Conservation (phyloP, 2,888 invertebrate genomes). For the Hymenopus coronatus region DNA sequence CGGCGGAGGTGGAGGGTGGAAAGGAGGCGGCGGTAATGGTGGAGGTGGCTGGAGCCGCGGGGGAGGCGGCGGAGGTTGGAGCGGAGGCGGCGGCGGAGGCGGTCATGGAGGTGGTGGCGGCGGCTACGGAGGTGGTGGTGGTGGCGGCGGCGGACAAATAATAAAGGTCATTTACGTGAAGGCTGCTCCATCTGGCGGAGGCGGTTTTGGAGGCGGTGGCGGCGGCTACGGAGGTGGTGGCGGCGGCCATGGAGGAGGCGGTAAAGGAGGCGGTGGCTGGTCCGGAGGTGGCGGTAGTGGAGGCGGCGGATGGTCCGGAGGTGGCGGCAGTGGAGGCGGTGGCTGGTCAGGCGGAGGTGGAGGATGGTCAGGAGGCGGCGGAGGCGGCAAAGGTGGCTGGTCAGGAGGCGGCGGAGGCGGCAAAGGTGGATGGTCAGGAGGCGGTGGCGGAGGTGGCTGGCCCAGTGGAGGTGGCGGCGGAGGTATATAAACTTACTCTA, state of each 20-base stretch:
- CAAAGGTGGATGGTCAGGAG: neutral
- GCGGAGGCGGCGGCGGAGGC: conserved; percentile 16
- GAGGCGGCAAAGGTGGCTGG: neutral
- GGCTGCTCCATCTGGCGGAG: neutral
- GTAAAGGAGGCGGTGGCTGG: neutral
- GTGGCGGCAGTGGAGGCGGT: neutral
- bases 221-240: neutral
- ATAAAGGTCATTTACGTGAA: too few relatives aligned
- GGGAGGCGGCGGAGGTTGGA: conserved; percentile 11
- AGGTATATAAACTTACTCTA: neutral
- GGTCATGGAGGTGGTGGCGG: neutral
- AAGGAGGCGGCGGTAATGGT: conserved; percentile 5
- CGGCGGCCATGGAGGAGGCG: neutral
- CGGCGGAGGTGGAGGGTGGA: neutral
- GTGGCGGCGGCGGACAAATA: neutral
- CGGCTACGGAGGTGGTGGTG: neutral
- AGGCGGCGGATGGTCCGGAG: neutral
- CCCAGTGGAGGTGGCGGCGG: neutral
- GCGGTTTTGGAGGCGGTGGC: neutral
- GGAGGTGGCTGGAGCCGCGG: conserved; percentile 21
- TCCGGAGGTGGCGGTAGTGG: neutral
- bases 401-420: neutral
- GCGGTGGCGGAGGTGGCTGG: neutral
- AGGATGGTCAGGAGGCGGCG: neutral
- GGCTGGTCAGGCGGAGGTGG: neutral